Evolutionary conservation across 2,113 vertebrate species (phyloP).

Genomic region (Ailurus styani): DNA sequence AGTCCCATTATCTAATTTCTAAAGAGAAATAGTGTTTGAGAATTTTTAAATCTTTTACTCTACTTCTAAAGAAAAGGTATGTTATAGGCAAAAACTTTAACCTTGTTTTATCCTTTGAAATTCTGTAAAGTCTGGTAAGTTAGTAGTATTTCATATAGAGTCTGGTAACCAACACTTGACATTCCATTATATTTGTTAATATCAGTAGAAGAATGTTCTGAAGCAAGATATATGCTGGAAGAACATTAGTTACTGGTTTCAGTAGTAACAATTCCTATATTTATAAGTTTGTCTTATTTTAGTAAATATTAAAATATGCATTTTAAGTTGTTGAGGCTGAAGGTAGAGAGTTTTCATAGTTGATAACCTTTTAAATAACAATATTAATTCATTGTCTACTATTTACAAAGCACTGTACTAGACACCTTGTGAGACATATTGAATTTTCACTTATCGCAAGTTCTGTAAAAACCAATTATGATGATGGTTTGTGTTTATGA

Average conservation of each 20-base stretch:
- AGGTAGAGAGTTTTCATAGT: background rate
- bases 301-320: constrained; percentile 2
- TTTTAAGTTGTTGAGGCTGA: background rate
- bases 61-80: background rate
- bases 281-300: background rate
- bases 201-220: background rate
- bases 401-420: background rate
- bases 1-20: background rate
- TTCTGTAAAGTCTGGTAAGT: background rate
- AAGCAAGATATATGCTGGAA: background rate
- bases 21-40: background rate
- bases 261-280: background rate
- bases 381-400: background rate
- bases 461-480: background rate
- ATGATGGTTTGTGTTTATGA: background rate
- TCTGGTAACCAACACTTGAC: background rate
- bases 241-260: background rate
- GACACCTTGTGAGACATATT: background rate
- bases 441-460: background rate
- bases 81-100: background rate
- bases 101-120: background rate
- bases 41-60: background rate
- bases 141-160: background rate
- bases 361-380: background rate
- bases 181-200: background rate